Base-by-base conservation (phyloP, 2,888 invertebrate species). In the Leucoma salicis region DNA sequence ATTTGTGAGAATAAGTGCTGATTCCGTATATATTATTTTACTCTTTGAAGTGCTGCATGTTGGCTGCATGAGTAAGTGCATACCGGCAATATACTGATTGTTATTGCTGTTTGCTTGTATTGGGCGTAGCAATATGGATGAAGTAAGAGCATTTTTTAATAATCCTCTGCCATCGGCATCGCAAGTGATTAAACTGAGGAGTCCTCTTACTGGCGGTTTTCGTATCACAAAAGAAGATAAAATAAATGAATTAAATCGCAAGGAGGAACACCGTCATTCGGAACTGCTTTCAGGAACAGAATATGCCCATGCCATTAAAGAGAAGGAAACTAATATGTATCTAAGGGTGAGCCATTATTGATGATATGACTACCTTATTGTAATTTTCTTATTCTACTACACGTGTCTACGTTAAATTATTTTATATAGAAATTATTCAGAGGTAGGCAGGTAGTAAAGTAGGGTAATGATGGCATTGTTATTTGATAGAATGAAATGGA, bases 201-300 rank as follows among this genome's bases (percentile, higher is more conserved):
- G 77, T 13, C 78, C 84, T 21, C 40, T 82, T 34, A 89, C 88
- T 11, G 78, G 75, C 28, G 85, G 89, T 3, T 46, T 74, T 33
- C 68, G 77, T 16, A 61, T 89, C 31, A 73, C 80, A 2, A 76
- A 75, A 59, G 63, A 79, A 27, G 74, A 87, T 48, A 52, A 63
- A 4, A 49, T 66, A 18, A 62, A 72, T 35, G 66, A 74, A 13
- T 48, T 82, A 16, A 70, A 74, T 49, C 74, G 82, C 39, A 72
- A 65, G 27, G 76, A 76, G 44, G 80, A 81, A 41, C 85, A 87
- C 51, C 78, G 82, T 0, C 74, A 66, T 24, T 70, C 84, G 3
- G 63, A 74, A 13, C 46, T 80, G 14, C 53, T 69, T 8, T 69
- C 63, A 41, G 85, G 85, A 7, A 82, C 78, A 0, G 80, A 78